These are phyloP conservation scores for Sturmia bella DNA, from an alignment of 2,888 invertebrate genomes.

Conservation along the genomic window DNA sequence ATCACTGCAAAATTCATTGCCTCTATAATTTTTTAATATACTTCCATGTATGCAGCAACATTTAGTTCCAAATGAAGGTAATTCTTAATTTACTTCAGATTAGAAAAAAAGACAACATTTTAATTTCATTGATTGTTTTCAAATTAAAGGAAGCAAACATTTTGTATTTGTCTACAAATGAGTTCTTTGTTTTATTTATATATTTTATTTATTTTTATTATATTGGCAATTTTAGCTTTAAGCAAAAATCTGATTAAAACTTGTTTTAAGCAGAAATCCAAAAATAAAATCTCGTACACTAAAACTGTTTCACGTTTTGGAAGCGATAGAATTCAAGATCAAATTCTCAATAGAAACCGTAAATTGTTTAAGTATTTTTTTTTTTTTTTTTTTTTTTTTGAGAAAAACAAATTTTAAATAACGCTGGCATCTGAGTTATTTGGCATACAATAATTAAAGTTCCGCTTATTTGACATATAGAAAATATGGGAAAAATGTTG, in stretches of 20 bases:
- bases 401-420: no score
- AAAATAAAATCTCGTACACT: conserved; percentile 3
- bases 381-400: neutral
- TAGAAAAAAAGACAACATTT: no score
- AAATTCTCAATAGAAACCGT: conserved; percentile 13
- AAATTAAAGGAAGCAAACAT: conserved; percentile 19
- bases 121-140: neutral
- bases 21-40: no score
- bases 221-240: neutral
- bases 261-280: conserved; percentile 1
- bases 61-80: no score
- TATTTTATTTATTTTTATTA: neutral
- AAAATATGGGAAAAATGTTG: no score
- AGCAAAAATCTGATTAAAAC: conserved; percentile 1
- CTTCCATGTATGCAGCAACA: no score
- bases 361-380: conserved; percentile 25
- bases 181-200: conserved; percentile 13
- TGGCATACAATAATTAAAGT: no score
- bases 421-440: no score
- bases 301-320: conserved; percentile 37
- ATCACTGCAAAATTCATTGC: no score
- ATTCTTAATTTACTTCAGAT: no score
- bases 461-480: no score
- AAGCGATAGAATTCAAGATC: conserved; percentile 30
- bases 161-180: neutral